A percentile compares a stretch with the other conserved stretches of the same genome.
Conservation (phyloP, 1,140 invertebrate species). For the Diabrotica virgifera region DNA sequence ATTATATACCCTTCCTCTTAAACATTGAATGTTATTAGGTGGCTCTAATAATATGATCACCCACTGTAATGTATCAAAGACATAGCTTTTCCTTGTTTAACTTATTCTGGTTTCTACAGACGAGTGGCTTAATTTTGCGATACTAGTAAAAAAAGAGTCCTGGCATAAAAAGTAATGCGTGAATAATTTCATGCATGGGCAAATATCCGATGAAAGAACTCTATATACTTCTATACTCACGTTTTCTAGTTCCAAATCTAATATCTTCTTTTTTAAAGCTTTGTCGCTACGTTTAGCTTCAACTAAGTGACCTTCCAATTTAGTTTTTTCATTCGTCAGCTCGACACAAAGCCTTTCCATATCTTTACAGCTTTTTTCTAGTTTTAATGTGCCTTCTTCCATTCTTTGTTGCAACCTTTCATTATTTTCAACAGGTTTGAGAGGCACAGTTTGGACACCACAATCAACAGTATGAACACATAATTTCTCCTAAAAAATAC, state of each 20-base stretch:
- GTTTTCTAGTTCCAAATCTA: slow-evolving; percentile 34
- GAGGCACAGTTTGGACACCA: slow-evolving; percentile 26
- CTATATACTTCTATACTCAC: slow-evolving; percentile 23
- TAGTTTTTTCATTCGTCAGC: slow-evolving; percentile 41
- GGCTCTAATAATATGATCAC: no score
- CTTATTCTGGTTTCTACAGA: no score
- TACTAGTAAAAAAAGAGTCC: no score
- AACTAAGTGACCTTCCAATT: slow-evolving; percentile 36
- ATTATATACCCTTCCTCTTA: no score
- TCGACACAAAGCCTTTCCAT: slow-evolving; percentile 41
- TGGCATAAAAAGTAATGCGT: no score
- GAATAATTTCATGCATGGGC: no score
- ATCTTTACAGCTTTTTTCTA: slow-evolving; percentile 42
- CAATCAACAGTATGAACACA: slow-evolving; percentile 12
- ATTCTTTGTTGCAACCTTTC: slow-evolving; percentile 40
- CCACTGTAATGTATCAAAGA: no score
- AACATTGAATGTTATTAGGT: no score
- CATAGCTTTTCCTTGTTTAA: no score
- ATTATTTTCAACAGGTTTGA: slow-evolving; percentile 25
- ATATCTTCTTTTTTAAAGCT: slow-evolving; percentile 35
- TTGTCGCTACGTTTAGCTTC: slow-evolving; percentile 36
- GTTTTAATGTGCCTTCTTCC: slow-evolving; percentile 42
- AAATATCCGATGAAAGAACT: no score
- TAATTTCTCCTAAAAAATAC: slow-evolving; percentile 14
- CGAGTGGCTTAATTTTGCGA: no score